Conservation (phyloP, 1,140 invertebrate genomes). For the Atta texana region DNA sequence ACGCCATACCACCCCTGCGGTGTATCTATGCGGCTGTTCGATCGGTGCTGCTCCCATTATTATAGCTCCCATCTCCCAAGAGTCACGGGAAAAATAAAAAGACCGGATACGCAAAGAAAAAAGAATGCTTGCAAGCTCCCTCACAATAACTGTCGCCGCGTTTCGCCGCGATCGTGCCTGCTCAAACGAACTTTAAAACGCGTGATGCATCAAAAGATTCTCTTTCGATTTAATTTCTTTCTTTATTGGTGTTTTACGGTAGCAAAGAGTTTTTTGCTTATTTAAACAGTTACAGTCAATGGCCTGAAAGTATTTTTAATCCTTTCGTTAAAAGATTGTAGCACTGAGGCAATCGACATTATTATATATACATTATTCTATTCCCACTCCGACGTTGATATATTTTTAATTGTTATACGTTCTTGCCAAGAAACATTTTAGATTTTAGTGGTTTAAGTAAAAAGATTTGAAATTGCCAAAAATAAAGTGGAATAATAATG, state of each 20-base stretch:
- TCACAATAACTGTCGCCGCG: slow-evolving; percentile 39
- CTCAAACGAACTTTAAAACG: slow-evolving; percentile 13
- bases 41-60: slow-evolving; percentile 35
- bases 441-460: too few species aligned
- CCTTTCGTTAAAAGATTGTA: background rate
- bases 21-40: slow-evolving; percentile 30
- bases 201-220: slow-evolving; percentile 11
- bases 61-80: slow-evolving; percentile 13
- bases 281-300: slow-evolving; percentile 21
- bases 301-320: background rate
- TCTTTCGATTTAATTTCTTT: slow-evolving; percentile 37
- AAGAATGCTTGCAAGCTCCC: background rate
- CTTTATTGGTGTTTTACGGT: background rate
- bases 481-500: background rate
- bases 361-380: background rate
- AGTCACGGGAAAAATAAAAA: slow-evolving; percentile 19
- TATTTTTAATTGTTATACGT: background rate
- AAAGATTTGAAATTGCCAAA: background rate
- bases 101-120: background rate
- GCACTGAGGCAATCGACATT: background rate
- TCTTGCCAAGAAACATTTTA: background rate
- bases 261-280: background rate
- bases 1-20: background rate
- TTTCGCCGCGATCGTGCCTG: slow-evolving; percentile 10
- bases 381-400: background rate